Base-by-base conservation (phyloP, 2,797 vertebrate genomes). In the Sebastes variabilis region DNA sequence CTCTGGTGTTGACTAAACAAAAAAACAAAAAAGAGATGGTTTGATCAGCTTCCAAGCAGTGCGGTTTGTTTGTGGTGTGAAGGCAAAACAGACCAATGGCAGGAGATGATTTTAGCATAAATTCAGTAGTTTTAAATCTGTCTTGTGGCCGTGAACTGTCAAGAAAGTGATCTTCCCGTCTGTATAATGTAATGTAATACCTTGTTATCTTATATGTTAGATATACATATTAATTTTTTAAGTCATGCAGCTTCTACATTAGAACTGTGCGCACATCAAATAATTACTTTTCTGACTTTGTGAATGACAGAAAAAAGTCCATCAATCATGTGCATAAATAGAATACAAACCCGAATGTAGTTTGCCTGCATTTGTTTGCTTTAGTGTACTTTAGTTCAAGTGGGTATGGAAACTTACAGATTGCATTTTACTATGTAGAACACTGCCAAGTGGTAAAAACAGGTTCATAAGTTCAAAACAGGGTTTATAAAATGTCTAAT, bases 131-230 rank as follows among this genome's bases (percentile, higher is more conserved):
- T 25, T 25, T 3, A 25, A 49, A 29, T 29, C 14, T 18, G 62
- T 64, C n/a, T 22, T 38, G 2, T 46, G 36, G 3, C 24, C 0
- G 38, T 20, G 16, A 46, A 5, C 36, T 5, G 61, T 3, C n/a
- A 20, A 2, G 3, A 49, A 49, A 49, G 2, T 49, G 46, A 49
- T 49, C 46, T 49, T 18, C 16, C 16, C 16, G 0, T 46, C 42
- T 18, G 42, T 46, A 46, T 18, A 18, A 46, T 46, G 42, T 46
- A 8, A 18, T 46, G 16, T 46, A 55, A 42, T 42, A 42, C 38
- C 5, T 1, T 1, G 38, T 0, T 42, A 42, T 42, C 0, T 0
- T 42, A 42, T 42, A 0, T 7, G 6, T 42, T 42, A 42, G 38
- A 42, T 42, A 42, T 42, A 16, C 38, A 42, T 46, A 46, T 18